These are phyloP conservation scores for Dascyllus trimaculatus DNA, from an alignment of 2,113 vertebrate genomes.

Conservation along the genomic window DNA sequence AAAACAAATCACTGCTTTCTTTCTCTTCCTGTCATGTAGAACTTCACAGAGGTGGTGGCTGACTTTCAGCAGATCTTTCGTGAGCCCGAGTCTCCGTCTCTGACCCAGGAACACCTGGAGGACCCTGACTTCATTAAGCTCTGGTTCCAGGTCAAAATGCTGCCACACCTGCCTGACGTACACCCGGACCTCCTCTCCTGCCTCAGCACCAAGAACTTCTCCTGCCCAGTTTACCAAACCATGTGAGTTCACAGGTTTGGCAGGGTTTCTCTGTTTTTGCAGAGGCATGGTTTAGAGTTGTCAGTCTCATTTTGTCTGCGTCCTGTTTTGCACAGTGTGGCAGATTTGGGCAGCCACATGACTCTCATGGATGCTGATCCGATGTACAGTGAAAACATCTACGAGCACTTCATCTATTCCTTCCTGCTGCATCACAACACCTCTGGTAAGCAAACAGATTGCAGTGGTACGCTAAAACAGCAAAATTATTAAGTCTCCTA, in stretches of 20 bases:
- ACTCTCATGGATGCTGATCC: constrained; percentile 30
- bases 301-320: neutral
- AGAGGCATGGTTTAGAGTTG: fast-evolving
- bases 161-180: constrained; percentile 70
- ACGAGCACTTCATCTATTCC: constrained; percentile 69
- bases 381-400: constrained; percentile 54
- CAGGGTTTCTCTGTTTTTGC: neutral
- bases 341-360: constrained; percentile 63
- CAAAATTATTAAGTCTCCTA: neutral
- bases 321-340: constrained; percentile 65
- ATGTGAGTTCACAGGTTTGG: constrained; percentile 71
- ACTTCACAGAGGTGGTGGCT: constrained; percentile 66
- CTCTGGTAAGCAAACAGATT: constrained; percentile 58
- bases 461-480: neutral
- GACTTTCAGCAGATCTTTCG: constrained; percentile 71
- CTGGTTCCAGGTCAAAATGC: constrained; percentile 83
- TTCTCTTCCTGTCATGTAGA: constrained; percentile 50
- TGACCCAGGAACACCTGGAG: constrained; percentile 67
- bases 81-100: constrained; percentile 31
- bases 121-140: constrained; percentile 76
- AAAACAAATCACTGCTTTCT: fast-evolving
- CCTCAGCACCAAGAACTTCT: constrained; percentile 84
- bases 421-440: constrained; percentile 71
- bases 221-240: constrained; percentile 80
- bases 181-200: constrained; percentile 75